Conservation (phyloP, 2,888 invertebrate genomes). For the Melinaea menophilus region DNA sequence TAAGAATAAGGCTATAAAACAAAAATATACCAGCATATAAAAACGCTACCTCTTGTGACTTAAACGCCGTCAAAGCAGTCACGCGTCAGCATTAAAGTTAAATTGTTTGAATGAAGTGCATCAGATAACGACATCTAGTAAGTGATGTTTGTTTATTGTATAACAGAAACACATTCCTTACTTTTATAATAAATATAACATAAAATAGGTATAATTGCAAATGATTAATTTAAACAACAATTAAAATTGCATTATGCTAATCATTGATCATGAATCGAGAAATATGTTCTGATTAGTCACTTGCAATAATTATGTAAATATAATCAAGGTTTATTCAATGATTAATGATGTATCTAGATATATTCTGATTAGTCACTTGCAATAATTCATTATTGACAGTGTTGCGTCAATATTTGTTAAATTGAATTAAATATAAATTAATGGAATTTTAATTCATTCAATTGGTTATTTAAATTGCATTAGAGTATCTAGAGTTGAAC, state of each 20-base stretch:
- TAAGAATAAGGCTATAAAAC: no score
- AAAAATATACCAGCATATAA: background rate
- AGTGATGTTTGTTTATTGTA: constrained; percentile 8
- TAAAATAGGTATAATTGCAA: no score
- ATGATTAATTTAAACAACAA: background rate
- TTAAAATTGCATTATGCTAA: background rate
- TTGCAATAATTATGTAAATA: no score
- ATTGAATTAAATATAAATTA: no score
- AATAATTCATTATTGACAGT: no score
- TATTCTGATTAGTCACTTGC: no score
- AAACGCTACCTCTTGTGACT: constrained; percentile 34
- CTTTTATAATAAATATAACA: background rate
- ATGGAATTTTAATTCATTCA: no score
- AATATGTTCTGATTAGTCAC: no score
- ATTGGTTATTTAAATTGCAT: no score
- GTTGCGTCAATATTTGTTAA: no score
- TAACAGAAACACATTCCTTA: background rate
- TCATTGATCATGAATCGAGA: background rate
- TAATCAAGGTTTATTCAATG: no score
- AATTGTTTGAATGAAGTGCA: constrained; percentile 67
- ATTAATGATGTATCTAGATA: background rate
- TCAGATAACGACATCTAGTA: constrained; percentile 37
- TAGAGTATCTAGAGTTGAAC: no score
- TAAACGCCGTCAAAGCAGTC: constrained; percentile 44
- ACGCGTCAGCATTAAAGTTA: constrained; percentile 59